Conservation (phyloP, 2,888 invertebrate species). For the Ennomos erosarius region DNA sequence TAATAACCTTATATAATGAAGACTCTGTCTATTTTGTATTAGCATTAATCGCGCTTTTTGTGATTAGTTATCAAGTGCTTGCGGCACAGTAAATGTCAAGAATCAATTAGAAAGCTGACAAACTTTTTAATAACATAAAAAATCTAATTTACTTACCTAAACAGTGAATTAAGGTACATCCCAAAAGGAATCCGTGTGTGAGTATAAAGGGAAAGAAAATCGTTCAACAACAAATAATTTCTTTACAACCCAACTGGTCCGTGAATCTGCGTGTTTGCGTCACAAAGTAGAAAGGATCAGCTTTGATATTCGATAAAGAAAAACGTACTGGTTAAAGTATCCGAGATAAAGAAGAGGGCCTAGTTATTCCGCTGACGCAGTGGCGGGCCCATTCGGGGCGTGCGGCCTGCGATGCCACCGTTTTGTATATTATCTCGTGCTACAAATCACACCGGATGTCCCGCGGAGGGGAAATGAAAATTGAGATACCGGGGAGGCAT, state of each 20-base stretch:
- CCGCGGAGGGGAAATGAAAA: constrained; percentile 82
- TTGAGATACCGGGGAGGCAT: constrained; percentile 83
- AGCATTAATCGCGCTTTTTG: too few species aligned
- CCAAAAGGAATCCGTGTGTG: constrained; percentile 24
- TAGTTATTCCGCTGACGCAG: constrained; percentile 74
- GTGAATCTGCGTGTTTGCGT: constrained; percentile 30
- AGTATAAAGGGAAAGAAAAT: constrained; percentile 30
- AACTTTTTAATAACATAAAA: too few species aligned
- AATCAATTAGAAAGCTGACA: too few species aligned
- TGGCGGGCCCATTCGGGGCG: constrained; percentile 45
- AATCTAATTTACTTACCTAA: too few species aligned
- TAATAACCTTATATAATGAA: too few species aligned
- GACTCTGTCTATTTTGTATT: too few species aligned
- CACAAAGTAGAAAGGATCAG: constrained; percentile 49
- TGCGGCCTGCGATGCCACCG: constrained; percentile 75
- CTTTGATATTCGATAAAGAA: constrained; percentile 59
- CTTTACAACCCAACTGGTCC: constrained; percentile 31
- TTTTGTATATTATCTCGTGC: constrained; percentile 83
- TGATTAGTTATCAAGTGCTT: too few species aligned
- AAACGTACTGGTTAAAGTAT: constrained; percentile 63
- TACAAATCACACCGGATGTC: constrained; percentile 84
- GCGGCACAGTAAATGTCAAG: too few species aligned
- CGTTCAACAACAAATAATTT: constrained; percentile 30
- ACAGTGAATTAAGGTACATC: not conserved
- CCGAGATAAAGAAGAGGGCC: constrained; percentile 66